phyloP scores from a whole-genome alignment of 1,140 invertebrate genomes.

The Meloidogyne exigua region DNA sequence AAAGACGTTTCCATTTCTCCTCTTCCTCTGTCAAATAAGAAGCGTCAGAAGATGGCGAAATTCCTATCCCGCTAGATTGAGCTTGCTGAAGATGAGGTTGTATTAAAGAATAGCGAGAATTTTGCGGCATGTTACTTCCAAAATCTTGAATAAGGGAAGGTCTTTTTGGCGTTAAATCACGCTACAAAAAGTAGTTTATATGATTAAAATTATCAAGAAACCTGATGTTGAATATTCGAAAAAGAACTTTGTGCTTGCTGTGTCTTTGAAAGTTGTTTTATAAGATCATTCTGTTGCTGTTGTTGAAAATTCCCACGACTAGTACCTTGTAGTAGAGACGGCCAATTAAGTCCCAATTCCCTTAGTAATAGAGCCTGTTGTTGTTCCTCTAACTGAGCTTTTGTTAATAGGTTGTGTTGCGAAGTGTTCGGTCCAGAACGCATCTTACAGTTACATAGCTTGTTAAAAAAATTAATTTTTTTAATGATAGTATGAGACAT shows the following conservation, averaged over 20 bases:
- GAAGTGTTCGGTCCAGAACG: not conserved
- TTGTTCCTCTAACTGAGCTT: not conserved
- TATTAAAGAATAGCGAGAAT: not conserved
- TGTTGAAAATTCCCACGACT: not conserved
- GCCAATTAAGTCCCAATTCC: not conserved
- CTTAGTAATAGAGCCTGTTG: not conserved
- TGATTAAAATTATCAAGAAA: not conserved
- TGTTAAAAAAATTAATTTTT: no score
- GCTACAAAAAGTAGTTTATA: not conserved
- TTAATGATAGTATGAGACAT: no score
- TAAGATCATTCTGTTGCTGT: not conserved
- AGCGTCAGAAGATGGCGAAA: not conserved
- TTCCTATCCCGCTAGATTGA: not conserved
- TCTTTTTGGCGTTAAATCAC: not conserved
- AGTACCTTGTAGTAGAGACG: not conserved
- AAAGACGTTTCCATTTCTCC: conserved; percentile 14
- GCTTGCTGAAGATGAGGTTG: not conserved
- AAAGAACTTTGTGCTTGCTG: not conserved
- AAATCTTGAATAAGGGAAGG: not conserved
- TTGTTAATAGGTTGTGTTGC: not conserved
- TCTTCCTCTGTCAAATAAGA: conserved; percentile 18
- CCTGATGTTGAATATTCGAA: not conserved
- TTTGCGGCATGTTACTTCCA: not conserved
- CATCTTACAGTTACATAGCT: no score
- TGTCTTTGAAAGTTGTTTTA: not conserved